A percentile compares a stretch with the other conserved stretches of the same genome.
Conservation (phyloP, 2,888 invertebrate species). For the Lepidonotus clava region DNA sequence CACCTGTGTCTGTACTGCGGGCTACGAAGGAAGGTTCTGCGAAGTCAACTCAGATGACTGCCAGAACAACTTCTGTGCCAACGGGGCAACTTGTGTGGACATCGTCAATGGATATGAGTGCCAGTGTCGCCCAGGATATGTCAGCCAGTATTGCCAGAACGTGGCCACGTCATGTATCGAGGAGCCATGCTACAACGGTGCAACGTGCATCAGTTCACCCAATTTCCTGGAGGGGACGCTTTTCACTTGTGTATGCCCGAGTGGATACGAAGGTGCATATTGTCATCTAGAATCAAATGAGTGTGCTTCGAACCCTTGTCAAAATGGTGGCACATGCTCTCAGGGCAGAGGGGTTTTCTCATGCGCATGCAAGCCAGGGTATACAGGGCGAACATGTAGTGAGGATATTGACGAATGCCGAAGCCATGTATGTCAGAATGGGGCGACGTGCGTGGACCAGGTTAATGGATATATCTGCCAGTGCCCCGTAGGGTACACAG, state of each 20-base stretch:
- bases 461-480: constrained; percentile 58
- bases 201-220: neutral
- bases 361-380: constrained; percentile 17
- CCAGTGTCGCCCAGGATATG: constrained; percentile 86
- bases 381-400: neutral
- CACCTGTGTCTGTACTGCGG: constrained; percentile 41
- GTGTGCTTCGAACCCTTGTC: constrained; percentile 5
- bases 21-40: constrained; percentile 32
- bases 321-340: constrained; percentile 26
- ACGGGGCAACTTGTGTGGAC: constrained; percentile 59
- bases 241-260: constrained; percentile 12
- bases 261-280: neutral
- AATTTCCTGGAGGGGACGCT: constrained; percentile 3
- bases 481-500: constrained; percentile 47
- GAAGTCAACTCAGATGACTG: constrained; percentile 57
- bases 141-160: constrained; percentile 51
- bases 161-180: constrained; percentile 8
- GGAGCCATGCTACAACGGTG: constrained; percentile 19
- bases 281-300: neutral
- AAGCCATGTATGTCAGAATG: constrained; percentile 92
- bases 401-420: constrained; percentile 33
- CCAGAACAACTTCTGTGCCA: constrained; percentile 20
- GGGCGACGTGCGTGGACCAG: constrained; percentile 84
- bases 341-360: neutral
- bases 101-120: constrained; percentile 86